Base-by-base conservation (phyloP, 2,888 invertebrate species). In the Hydraecia micacea region DNA sequence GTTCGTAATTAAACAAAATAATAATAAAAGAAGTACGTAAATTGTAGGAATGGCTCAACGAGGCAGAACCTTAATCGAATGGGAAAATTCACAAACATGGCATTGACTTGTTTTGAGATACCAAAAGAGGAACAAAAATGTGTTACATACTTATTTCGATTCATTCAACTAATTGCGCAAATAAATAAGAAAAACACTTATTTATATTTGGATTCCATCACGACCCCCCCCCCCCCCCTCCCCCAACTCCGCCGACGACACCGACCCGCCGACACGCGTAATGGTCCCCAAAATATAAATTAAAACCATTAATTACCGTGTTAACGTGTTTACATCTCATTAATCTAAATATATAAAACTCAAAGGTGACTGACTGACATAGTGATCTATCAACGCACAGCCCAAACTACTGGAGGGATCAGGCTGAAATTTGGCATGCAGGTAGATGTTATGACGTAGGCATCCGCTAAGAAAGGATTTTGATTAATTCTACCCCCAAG, bases 291-390 rank as follows among this genome's bases (percentile, higher is more conserved):
- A 46, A 62, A 58, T 62, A 70, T 74, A 80, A 71, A 80, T 80
- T 70, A 65, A 67, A 62, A 70, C 73, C 60, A 80, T 74, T 74
- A 62, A 80, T 71, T 62, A 75, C 46, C 11, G 25, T 73, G 80
- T 73, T 80, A 80, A 66, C 65, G 74, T 80, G 46, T 69, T 80
- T 70, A 80, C 66, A 66, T 73, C 80, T 70, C 81, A 80, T 80
- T 80, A 62, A 73, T 65, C n/a, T n/a, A n/a, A n/a, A n/a, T n/a
- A n/a, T n/a, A n/a, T n/a, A n/a, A n/a, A n/a, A n/a, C n/a, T n/a
- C n/a, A n/a, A n/a, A n/a, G n/a, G n/a, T n/a, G n/a, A n/a, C n/a
- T n/a, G n/a, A n/a, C n/a, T n/a, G n/a, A n/a, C n/a, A n/a, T n/a
- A n/a, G n/a, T n/a, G n/a, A n/a, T n/a, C n/a, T n/a, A n/a, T n/a